Base-by-base conservation (phyloP, 1,140 invertebrate genomes). In the Macrocentrus cingulum region DNA sequence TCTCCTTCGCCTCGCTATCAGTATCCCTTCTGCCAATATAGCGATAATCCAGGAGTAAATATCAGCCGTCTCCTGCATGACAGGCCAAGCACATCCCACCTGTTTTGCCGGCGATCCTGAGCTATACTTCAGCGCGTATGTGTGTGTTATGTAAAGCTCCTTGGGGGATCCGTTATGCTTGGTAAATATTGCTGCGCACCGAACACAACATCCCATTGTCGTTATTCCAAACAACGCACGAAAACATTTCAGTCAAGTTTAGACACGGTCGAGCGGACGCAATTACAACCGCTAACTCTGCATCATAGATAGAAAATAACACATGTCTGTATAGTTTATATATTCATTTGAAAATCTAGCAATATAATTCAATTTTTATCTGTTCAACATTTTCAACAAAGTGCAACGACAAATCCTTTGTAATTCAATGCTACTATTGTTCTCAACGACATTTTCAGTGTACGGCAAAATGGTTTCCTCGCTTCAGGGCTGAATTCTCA, bases 31-130 rank as follows among this genome's bases (percentile, higher is more conserved):
- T 50, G 53, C 34, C 64, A 66, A 67, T 68, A 67, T 67, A 60
- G 60, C 56, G 61, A 59, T 60, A 60, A 66, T 48, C 60, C 61
- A 32, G 25, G 51, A 20, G 64, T 60, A 69, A 69, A 67, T 67
- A 67, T 66, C 64, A 62, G 39, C 59, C n/a, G n/a, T n/a, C n/a
- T n/a, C n/a, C 8, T 25, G 45, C 20, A 48, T 48, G 45, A 48
- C 45, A 48, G 45, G 23, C 49, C 46, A 50, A 45, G 59, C 25
- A 56, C 62, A 55, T 51, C 61, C 66, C 61, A 64, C 62, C 61
- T 63, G 61, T 60, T 66, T 56, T 62, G 56, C 37, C 55, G 44
- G 18, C 19, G 25, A 57, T 56, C 52, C 59, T 48, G 60, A 5
- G 4, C 4, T 55, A 52, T 41, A 41, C 49, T 39, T 15, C 29